Percentiles rank a stretch among this genome's conserved stretches.
Evolutionary conservation across 2,888 invertebrate genomes (phyloP).

Genomic region (Oeneis ivallda): DNA sequence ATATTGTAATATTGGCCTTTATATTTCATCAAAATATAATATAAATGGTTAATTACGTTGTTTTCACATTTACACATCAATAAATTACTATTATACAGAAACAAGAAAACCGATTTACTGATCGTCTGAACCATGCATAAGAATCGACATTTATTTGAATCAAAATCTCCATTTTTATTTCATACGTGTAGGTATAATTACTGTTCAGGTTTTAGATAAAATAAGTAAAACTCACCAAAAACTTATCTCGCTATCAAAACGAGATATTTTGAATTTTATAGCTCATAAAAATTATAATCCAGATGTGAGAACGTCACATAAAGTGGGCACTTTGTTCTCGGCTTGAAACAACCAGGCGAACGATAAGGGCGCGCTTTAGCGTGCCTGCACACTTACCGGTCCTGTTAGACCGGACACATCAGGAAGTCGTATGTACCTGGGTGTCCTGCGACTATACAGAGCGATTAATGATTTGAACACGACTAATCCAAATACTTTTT

Average conservation of each 20-base stretch:
- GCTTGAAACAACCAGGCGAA: slow-evolving; percentile 45
- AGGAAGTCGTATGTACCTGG: slow-evolving; percentile 5
- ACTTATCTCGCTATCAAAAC: slow-evolving; percentile 43
- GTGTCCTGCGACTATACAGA: slow-evolving; percentile 2
- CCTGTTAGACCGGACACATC: slow-evolving; percentile 1
- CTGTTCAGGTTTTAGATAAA: not conserved
- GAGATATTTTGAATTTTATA: slow-evolving; percentile 31
- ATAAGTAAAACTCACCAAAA: slow-evolving; percentile 23
- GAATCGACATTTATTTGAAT: too few relatives aligned
- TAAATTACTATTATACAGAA: too few relatives aligned
- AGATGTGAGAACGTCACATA: slow-evolving; percentile 41
- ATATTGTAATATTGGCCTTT: too few relatives aligned
- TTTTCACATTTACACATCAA: too few relatives aligned
- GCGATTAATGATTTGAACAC: not conserved
- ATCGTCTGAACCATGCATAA: too few relatives aligned
- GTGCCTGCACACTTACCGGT: slow-evolving; percentile 9
- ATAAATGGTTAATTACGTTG: too few relatives aligned
- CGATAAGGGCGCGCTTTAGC: slow-evolving; percentile 62
- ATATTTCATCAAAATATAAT: too few relatives aligned
- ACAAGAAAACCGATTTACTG: too few relatives aligned
- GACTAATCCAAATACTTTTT: not conserved
- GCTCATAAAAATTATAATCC: slow-evolving; percentile 51
- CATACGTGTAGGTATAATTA: not conserved
- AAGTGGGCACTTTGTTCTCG: slow-evolving; percentile 40
- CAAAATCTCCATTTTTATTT: too few relatives aligned